Percentiles rank a stretch among this genome's conserved stretches.
Evolutionary conservation across 2,113 vertebrate genomes (phyloP).

Genomic region (Pycnonotus jocosus): DNA sequence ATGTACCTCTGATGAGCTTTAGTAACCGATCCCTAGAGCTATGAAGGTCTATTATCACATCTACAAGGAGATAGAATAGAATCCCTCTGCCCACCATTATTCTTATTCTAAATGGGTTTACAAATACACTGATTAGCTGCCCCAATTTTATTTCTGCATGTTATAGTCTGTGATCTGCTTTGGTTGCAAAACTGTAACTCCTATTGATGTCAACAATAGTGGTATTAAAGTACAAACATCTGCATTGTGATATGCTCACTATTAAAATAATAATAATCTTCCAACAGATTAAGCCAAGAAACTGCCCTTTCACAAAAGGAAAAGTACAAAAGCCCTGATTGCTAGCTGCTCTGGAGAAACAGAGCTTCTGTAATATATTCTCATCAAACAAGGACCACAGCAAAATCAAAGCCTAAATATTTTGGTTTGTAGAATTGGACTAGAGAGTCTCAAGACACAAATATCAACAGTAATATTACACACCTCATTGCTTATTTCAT

Average conservation of each 20-base stretch:
- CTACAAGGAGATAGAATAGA: background rate
- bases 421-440: background rate
- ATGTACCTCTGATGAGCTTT: background rate
- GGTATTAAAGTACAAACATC: background rate
- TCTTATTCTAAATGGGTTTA: background rate
- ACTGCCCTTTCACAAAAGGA: background rate
- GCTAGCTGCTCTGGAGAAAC: background rate
- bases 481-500: background rate
- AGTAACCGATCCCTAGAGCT: background rate
- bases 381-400: background rate
- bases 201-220: background rate
- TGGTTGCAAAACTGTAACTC: background rate
- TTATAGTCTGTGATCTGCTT: background rate
- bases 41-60: background rate
- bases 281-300: background rate
- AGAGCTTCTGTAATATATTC: background rate
- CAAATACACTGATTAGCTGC: background rate
- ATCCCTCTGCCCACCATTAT: background rate
- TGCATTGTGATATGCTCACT: background rate
- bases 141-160: background rate
- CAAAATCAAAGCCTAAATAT: background rate
- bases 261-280: background rate
- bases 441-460: background rate
- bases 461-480: background rate
- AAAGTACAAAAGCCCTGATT: background rate